Base-by-base conservation (phyloP, 2,888 invertebrate species). In the Nomada goodeniana region DNA sequence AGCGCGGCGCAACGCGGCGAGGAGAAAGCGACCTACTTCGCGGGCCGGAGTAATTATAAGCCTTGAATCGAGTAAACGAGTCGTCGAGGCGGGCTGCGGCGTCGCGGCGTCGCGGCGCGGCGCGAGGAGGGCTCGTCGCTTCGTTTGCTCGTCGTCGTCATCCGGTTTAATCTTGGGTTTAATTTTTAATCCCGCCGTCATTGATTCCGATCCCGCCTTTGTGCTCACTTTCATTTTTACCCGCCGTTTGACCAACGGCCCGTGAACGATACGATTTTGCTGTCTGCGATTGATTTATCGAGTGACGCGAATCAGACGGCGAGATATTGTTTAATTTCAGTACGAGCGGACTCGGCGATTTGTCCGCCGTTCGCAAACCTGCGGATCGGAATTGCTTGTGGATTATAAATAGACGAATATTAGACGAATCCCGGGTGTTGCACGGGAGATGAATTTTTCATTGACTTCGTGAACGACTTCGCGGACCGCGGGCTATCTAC, bases 21-120 rank as follows among this genome's bases (percentile, higher is more conserved):
- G 91, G 92, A 92, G 92, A 92, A 92, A 92, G 92, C 92, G 92
- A 92, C 92, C 92, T 92, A 92, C 92, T 92, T 80, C 91, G 89
- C 90, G 87, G 91, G 77, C 87, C 91, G 89, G 36, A 91, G 92
- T 92, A 92, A 92, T 92, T 92, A 92, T 91, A 92, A 92, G 92
- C 92, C 92, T 92, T 92, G 92, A 92, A 92, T 90, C 91, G 88
- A 90, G 91, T 89, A 87, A 91, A 90, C 91, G 91, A 91, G 88
- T 90, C 88, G 89, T 86, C 83, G 87, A 86, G 87, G 86, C 87
- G 85, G 81, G 75, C 64, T 83, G 80, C 82, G 76, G 80, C 65
- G 76, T 74, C 79, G 77, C 67, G 59, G 57, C 47, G 47, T 47
- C 36, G 36, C 36, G 36, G 15, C 47, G 67, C 61, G 67, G 42